phyloP scores from a whole-genome alignment of 2,888 invertebrate species.

The Drosophila neutralis region DNA sequence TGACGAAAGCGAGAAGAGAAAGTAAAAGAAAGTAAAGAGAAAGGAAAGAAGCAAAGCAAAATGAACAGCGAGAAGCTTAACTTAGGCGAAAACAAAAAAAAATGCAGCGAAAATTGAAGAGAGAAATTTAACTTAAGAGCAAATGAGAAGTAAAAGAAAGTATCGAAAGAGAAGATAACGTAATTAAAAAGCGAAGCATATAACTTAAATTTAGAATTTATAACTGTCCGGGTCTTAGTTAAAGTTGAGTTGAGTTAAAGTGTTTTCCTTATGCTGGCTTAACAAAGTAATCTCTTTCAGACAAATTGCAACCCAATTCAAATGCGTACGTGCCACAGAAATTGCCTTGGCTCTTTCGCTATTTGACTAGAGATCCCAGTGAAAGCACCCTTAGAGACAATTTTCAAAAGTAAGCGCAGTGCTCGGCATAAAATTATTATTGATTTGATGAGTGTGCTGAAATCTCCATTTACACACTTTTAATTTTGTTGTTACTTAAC shows the following conservation, averaged over 20 bases:
- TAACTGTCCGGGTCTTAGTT: not conserved
- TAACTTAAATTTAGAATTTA: not conserved
- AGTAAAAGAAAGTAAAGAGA: not conserved
- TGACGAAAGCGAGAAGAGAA: not conserved
- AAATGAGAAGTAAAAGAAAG: not conserved
- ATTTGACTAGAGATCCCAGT: not conserved
- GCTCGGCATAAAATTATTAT: not conserved
- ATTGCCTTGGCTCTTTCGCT: not conserved
- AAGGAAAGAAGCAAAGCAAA: not conserved
- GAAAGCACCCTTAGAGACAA: not conserved
- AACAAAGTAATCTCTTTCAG: not conserved
- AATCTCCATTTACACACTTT: not conserved
- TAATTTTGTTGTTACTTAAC: not conserved
- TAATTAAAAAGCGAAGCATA: not conserved
- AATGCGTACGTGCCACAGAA: constrained; percentile 2
- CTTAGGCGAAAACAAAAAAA: too few relatives aligned
- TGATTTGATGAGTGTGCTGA: not conserved
- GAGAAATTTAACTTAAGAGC: not conserved
- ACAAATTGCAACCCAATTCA: constrained; percentile 2
- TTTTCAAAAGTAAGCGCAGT: not conserved
- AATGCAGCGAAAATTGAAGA: not conserved
- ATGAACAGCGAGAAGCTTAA: not conserved
- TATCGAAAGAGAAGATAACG: not conserved
- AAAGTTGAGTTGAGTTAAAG: not conserved
- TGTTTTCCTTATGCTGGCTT: not conserved